These are phyloP conservation scores for Brenthis daphne DNA, from an alignment of 2,888 invertebrate species.

Conservation along the genomic window DNA sequence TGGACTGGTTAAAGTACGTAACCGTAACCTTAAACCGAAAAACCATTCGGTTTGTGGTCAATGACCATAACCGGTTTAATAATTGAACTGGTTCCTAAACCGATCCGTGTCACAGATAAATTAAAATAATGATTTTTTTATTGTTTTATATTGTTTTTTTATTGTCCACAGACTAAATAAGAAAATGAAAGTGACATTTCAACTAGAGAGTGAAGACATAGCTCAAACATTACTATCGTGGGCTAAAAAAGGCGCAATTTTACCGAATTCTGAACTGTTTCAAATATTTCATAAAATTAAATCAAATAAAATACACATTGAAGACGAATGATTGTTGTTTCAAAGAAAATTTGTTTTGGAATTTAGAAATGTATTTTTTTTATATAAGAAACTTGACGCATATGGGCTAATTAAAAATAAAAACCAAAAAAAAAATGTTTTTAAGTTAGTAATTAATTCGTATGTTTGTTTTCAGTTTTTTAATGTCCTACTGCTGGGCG, in stretches of 20 bases:
- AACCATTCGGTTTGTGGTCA: no score
- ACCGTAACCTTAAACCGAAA: no score
- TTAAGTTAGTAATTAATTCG: no score
- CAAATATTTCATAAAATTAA: conserved; percentile 58
- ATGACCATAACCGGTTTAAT: no score
- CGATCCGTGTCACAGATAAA: no score
- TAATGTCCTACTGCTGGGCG: no score
- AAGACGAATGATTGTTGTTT: conserved; percentile 14
- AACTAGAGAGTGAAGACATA: conserved; percentile 56
- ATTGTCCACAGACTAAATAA: conserved; percentile 48
- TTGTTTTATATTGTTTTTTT: neutral
- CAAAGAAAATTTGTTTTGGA: neutral
- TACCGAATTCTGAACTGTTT: conserved; percentile 60
- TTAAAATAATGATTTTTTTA: no score
- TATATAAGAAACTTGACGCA: conserved; percentile 16
- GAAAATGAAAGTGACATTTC: conserved; percentile 52
- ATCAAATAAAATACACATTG: conserved; percentile 49
- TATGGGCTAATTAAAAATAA: no score
- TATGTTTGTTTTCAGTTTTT: no score
- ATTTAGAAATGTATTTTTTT: neutral
- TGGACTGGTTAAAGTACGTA: no score
- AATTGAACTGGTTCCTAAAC: no score
- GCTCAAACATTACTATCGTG: conserved; percentile 55
- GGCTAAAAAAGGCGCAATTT: conserved; percentile 53
- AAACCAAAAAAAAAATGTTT: no score